These are phyloP conservation scores for Mesitornis unicolor DNA, from an alignment of 2,113 vertebrate genomes.

Conservation along the genomic window DNA sequence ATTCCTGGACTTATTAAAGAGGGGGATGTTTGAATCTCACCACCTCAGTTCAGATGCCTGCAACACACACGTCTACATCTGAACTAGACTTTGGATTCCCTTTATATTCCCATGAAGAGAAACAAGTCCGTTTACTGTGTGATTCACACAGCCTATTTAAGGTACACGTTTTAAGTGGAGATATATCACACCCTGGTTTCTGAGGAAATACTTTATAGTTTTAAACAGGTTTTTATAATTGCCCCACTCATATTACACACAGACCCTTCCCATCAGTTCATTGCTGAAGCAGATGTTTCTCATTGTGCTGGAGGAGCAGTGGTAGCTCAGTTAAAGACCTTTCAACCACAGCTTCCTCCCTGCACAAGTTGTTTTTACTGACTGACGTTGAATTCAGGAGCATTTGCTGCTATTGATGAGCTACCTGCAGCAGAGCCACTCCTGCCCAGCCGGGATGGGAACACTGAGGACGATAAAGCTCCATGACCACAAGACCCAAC, in stretches of 20 bases:
- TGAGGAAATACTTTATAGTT: neutral
- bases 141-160: neutral
- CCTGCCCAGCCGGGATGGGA: neutral
- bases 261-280: neutral
- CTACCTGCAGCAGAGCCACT: neutral
- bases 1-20: conserved; percentile 15
- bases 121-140: neutral
- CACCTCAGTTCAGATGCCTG: neutral
- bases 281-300: neutral
- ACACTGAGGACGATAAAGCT: neutral
- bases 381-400: neutral
- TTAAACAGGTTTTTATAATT: conserved; percentile 7
- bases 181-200: neutral
- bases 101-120: neutral
- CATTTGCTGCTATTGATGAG: neutral
- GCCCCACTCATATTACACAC: neutral
- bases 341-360: neutral
- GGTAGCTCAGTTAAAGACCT: neutral
- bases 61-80: neutral
- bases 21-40: neutral
- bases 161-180: neutral
- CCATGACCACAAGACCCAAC: neutral
- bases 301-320: neutral
- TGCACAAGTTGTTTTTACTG: neutral
- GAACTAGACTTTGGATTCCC: neutral